Evolutionary conservation across 1,140 invertebrate genomes (phyloP).

Genomic region (Caerostris extrusa): DNA sequence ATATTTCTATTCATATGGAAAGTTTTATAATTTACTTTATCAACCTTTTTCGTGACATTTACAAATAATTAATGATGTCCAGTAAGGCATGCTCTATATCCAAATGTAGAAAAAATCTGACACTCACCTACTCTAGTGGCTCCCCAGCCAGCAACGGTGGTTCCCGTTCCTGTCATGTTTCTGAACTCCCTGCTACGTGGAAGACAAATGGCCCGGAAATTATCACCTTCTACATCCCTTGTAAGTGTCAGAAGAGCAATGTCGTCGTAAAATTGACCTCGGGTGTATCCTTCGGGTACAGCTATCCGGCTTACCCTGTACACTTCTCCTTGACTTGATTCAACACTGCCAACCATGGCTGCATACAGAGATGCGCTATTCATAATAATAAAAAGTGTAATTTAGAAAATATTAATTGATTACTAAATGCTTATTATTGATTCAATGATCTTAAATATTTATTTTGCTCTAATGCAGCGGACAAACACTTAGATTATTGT

Average conservation of each 20-base stretch:
- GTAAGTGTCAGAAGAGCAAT: slow-evolving; percentile 51
- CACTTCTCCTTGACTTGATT: background rate
- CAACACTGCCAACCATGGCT: slow-evolving; percentile 30
- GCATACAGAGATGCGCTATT: slow-evolving; percentile 24
- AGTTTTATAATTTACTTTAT: no score
- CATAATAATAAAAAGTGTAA: background rate
- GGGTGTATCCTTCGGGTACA: background rate
- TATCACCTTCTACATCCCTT: background rate
- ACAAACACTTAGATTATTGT: no score
- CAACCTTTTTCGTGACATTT: no score
- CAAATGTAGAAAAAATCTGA: no score
- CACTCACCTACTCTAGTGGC: slow-evolving; percentile 24
- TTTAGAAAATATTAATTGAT: no score
- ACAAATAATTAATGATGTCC: no score
- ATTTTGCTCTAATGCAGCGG: no score
- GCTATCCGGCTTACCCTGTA: background rate
- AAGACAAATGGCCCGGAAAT: slow-evolving; percentile 24
- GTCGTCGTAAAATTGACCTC: slow-evolving; percentile 20
- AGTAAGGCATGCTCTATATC: no score
- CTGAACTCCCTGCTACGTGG: background rate
- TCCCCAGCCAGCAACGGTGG: slow-evolving; percentile 66
- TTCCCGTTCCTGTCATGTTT: background rate
- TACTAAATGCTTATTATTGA: no score
- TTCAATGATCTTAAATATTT: no score
- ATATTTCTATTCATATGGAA: no score